phyloP scores from a whole-genome alignment of 2,797 vertebrate species.

The Sebastiscus tertius region DNA sequence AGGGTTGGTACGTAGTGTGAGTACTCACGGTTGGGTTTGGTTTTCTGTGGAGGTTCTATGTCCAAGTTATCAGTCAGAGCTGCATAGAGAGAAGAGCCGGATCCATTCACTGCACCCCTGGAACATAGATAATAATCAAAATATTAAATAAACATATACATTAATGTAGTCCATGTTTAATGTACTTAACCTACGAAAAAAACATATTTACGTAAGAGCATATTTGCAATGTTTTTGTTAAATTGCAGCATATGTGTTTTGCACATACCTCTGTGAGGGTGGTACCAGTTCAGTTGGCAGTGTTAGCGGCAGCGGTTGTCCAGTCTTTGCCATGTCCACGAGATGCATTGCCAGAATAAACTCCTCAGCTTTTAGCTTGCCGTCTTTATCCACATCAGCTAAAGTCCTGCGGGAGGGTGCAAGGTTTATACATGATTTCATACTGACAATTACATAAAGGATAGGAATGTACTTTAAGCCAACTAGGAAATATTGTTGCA shows the following conservation, averaged over 20 bases:
- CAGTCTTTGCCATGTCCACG: conserved; percentile 91
- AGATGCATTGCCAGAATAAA: conserved; percentile 98
- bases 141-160: background rate
- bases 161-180: background rate
- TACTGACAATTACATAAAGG: background rate
- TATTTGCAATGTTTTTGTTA: background rate
- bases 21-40: conserved; percentile 86
- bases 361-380: conserved; percentile 94
- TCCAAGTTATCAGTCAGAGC: conserved; percentile 85
- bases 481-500: background rate
- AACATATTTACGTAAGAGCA: background rate
- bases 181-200: too few species aligned
- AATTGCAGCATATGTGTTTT: background rate
- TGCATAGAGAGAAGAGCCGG: conserved; percentile 81
- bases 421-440: background rate
- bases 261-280: conserved; percentile 88
- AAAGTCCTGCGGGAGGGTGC: conserved; percentile 84
- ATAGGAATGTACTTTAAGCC: background rate
- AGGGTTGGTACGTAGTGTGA: background rate
- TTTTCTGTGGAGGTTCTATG: conserved; percentile 87
- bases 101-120: conserved; percentile 87
- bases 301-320: conserved; percentile 89
- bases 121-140: conserved; percentile 16
- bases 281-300: conserved; percentile 92
- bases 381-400: conserved; percentile 94